These are phyloP conservation scores for Panulirus ornatus DNA, from an alignment of 1,140 invertebrate species.

Conservation along the genomic window DNA sequence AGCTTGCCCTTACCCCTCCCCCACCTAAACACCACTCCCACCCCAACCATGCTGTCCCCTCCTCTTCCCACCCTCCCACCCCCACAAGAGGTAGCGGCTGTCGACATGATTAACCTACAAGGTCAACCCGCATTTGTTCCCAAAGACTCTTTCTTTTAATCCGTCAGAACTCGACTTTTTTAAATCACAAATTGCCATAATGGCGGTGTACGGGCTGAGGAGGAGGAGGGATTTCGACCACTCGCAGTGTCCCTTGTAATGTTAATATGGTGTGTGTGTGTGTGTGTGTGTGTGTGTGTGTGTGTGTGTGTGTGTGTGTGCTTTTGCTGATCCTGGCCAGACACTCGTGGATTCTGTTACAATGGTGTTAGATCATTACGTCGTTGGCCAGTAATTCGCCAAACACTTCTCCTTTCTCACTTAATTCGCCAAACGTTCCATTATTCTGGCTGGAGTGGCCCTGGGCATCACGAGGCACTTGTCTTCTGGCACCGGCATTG, in stretches of 20 bases:
- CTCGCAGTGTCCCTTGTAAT: not conserved
- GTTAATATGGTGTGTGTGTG: not conserved
- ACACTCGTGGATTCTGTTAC: too few relatives aligned
- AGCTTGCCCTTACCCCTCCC: not conserved
- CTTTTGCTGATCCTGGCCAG: too few relatives aligned
- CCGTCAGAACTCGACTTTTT: conserved; percentile 24
- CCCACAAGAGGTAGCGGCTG: conserved; percentile 22
- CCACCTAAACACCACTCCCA: not conserved
- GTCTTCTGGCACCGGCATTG: too few relatives aligned
- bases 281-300: not conserved
- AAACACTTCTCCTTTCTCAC: too few relatives aligned
- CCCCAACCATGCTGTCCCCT: conserved; percentile 18
- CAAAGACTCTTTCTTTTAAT: not conserved
- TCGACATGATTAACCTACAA: conserved; percentile 11
- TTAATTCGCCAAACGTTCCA: too few relatives aligned
- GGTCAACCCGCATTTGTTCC: conserved; percentile 45
- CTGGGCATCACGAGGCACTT: too few relatives aligned
- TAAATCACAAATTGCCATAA: not conserved
- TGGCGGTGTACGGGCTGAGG: conserved; percentile 6
- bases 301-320: conserved; percentile 23
- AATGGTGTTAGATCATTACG: too few relatives aligned
- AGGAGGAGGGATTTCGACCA: conserved; percentile 1
- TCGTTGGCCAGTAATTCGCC: too few relatives aligned
- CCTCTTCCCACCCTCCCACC: not conserved
- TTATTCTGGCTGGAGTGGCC: too few relatives aligned